phyloP scores from a whole-genome alignment of 1,140 invertebrate genomes.

The Cyrtorhinus lividipennis region DNA sequence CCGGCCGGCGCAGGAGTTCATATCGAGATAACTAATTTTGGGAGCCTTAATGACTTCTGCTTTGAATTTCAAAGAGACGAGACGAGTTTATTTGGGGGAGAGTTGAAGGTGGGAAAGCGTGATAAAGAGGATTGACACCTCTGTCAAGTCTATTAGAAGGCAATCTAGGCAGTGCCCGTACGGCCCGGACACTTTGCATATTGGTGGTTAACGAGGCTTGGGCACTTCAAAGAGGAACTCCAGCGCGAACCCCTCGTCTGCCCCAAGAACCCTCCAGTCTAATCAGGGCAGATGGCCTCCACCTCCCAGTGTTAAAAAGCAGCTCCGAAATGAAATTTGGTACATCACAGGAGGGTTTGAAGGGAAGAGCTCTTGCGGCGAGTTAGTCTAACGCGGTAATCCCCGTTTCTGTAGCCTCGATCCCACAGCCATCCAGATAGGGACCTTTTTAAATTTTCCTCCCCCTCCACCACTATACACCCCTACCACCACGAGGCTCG shows the following conservation, averaged over 20 bases:
- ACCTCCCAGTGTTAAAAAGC: slow-evolving; percentile 11
- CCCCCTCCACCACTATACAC: not conserved
- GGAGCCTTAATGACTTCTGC: not conserved
- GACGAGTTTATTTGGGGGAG: not conserved
- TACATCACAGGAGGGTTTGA: slow-evolving; percentile 2
- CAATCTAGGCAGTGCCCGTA: slow-evolving; percentile 12
- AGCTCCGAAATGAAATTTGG: slow-evolving; percentile 10
- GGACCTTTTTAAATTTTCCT: not conserved
- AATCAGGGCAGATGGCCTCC: slow-evolving; percentile 16
- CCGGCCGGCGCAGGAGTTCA: not conserved
- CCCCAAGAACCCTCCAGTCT: not conserved
- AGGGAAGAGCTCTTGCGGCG: slow-evolving; percentile 7
- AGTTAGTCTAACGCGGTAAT: slow-evolving; percentile 14
- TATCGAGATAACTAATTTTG: slow-evolving; percentile 2
- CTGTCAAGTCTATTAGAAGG: slow-evolving; percentile 16
- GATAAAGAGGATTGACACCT: slow-evolving; percentile 15
- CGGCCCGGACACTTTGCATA: slow-evolving; percentile 7
- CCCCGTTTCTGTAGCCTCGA: not conserved
- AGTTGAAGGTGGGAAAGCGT: slow-evolving; percentile 13
- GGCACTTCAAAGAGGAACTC: slow-evolving; percentile 12
- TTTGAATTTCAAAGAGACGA: slow-evolving; percentile 10
- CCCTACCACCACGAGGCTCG: not conserved
- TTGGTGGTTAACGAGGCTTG: slow-evolving; percentile 16
- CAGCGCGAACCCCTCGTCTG: not conserved
- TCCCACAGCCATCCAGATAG: not conserved